Conservation (phyloP, 2,888 invertebrate genomes). For the Conus canariensis region DNA sequence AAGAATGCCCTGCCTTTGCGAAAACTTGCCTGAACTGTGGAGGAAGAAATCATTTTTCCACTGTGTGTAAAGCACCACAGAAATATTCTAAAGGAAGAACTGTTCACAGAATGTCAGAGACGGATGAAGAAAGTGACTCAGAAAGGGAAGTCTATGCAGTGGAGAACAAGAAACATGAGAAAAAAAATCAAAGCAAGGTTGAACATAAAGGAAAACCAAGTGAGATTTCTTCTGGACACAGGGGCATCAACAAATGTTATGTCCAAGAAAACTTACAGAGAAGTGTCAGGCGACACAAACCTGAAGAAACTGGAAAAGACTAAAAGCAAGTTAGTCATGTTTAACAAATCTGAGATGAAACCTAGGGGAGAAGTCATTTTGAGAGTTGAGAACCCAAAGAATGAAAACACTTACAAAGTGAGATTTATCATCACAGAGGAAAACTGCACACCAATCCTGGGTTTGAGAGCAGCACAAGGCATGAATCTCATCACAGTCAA, state of each 20-base stretch:
- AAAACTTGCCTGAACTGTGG: too few relatives aligned
- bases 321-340: background rate
- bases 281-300: background rate
- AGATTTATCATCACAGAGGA: constrained; percentile 4
- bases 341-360: constrained; percentile 2
- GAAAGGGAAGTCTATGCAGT: background rate
- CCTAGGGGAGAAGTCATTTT: background rate
- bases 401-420: background rate
- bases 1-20: too few relatives aligned
- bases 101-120: too few relatives aligned
- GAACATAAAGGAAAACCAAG: background rate
- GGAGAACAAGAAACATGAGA: background rate
- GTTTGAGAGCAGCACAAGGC: background rate
- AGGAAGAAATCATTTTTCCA: too few relatives aligned
- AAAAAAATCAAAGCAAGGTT: background rate
- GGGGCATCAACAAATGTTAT: background rate
- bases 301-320: background rate
- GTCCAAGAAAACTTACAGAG: background rate
- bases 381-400: background rate
- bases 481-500: background rate
- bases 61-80: too few relatives aligned
- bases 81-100: too few relatives aligned
- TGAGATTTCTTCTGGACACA: background rate
- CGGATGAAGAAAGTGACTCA: background rate
- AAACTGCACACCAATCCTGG: background rate